A percentile compares a stretch with the other conserved stretches of the same genome.
Evolutionary conservation across 30 jellyfish, hydroid and myxozoan species (phyloP).

Genomic region (Aurelia aurita): DNA sequence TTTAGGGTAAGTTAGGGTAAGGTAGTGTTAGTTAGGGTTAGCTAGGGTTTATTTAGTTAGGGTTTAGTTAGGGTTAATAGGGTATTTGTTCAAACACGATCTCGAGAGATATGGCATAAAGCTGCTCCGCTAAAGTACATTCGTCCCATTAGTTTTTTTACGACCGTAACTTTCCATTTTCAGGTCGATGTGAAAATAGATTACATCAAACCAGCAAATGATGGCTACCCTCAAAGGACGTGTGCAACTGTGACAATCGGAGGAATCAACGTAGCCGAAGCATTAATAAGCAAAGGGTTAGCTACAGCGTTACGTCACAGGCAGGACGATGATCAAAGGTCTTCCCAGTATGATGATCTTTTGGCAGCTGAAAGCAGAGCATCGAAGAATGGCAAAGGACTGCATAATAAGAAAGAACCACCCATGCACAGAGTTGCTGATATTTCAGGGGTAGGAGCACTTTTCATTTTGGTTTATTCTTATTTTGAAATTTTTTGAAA

Average conservation of each 20-base stretch:
- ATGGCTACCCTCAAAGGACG: constrained; percentile 91
- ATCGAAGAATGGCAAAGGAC: constrained; percentile 82
- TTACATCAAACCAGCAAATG: constrained; percentile 91
- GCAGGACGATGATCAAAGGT: constrained; percentile 93
- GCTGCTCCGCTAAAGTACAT: no score
- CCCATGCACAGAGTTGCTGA: constrained; percentile 96
- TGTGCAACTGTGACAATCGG: constrained; percentile 92
- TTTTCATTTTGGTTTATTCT: not conserved
- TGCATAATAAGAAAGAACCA: constrained; percentile 91
- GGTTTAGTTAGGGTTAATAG: no score
- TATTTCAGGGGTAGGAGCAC: constrained; percentile 72
- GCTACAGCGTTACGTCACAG: constrained; percentile 91
- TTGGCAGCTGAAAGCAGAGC: constrained; percentile 95
- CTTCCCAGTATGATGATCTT: constrained; percentile 88
- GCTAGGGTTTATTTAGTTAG: no score
- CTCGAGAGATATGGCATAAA: no score
- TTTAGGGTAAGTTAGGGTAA: no score
- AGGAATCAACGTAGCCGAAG: constrained; percentile 91
- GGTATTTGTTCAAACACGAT: no score
- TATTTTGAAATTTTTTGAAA: not conserved
- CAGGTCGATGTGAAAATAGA: constrained; percentile 85
- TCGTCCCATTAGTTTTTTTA: no score
- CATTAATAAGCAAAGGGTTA: constrained; percentile 94
- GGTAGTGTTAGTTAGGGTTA: no score
- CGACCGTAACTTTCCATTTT: not conserved